These are phyloP conservation scores for Rotaria sp. DNA, from an alignment of 2,888 invertebrate species.

Conservation along the genomic window DNA sequence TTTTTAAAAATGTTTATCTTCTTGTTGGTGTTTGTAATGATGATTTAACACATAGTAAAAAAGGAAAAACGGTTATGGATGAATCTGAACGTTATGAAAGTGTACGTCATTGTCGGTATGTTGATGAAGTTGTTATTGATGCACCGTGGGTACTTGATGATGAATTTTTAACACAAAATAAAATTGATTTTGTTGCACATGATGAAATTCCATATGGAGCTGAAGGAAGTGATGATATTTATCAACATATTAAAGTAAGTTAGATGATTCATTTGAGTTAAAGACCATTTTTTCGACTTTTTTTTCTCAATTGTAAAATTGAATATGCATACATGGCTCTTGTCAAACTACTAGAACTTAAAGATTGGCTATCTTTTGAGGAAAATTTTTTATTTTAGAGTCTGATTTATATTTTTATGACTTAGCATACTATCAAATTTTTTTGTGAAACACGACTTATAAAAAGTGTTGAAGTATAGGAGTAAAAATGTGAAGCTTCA, in stretches of 20 bases:
- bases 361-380: no score
- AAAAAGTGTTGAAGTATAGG: no score
- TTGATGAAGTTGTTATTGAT: constrained; percentile 84
- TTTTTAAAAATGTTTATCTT: constrained; percentile 87
- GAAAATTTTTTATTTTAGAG: no score
- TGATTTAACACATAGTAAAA: constrained; percentile 76
- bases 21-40: constrained; percentile 88
- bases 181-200: constrained; percentile 97
- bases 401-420: no score
- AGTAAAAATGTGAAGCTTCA: no score
- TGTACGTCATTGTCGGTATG: constrained; percentile 92
- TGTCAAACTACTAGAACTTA: no score
- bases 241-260: constrained; percentile 73
- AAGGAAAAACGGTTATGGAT: constrained; percentile 87
- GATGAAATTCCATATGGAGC: constrained; percentile 93
- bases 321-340: no score
- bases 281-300: no score
- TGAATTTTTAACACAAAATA: constrained; percentile 78
- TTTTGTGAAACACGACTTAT: no score
- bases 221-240: constrained; percentile 65
- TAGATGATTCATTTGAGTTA: neutral
- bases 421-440: no score
- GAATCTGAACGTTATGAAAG: constrained; percentile 90
- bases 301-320: no score
- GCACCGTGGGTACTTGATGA: constrained; percentile 88